A percentile compares a stretch with the other conserved stretches of the same genome.
phyloP scores from a whole-genome alignment of 2,888 invertebrate species.

The Sturmia bella region DNA sequence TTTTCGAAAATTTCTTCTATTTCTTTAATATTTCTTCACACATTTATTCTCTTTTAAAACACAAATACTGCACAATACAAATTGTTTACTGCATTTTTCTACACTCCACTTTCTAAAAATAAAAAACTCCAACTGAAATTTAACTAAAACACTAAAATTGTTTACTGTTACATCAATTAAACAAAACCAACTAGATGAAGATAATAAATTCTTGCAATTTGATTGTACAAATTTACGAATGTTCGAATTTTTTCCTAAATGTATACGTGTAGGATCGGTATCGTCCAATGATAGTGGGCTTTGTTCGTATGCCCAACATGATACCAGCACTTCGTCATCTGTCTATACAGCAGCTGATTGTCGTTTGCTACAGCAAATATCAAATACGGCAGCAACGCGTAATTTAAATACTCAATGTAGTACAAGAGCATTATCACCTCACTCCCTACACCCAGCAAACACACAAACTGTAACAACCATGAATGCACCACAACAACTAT shows the following conservation, averaged over 20 bases:
- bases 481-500: slow-evolving; percentile 62
- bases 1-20: slow-evolving; percentile 45
- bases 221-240: slow-evolving; percentile 56
- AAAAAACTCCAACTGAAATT: background rate
- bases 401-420: slow-evolving; percentile 76
- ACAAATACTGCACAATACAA: slow-evolving; percentile 49
- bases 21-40: slow-evolving; percentile 36
- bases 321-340: slow-evolving; percentile 71
- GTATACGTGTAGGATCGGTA: slow-evolving; percentile 84
- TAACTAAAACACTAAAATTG: slow-evolving; percentile 44
- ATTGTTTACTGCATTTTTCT: slow-evolving; percentile 35
- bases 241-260: slow-evolving; percentile 57
- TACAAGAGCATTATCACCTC: slow-evolving; percentile 74
- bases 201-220: slow-evolving; percentile 41
- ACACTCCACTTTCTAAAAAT: slow-evolving; percentile 17
- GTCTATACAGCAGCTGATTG: slow-evolving; percentile 79
- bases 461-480: slow-evolving; percentile 63
- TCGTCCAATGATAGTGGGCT: slow-evolving; percentile 96
- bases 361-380: slow-evolving; percentile 78
- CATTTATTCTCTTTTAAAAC: slow-evolving; percentile 31
- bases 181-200: slow-evolving; percentile 38
- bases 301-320: slow-evolving; percentile 86
- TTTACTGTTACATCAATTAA: slow-evolving; percentile 19
- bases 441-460: slow-evolving; percentile 74
- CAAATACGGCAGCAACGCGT: slow-evolving; percentile 78